Conservation (phyloP, 1,140 invertebrate species). For the Platyscapa corneri region DNA sequence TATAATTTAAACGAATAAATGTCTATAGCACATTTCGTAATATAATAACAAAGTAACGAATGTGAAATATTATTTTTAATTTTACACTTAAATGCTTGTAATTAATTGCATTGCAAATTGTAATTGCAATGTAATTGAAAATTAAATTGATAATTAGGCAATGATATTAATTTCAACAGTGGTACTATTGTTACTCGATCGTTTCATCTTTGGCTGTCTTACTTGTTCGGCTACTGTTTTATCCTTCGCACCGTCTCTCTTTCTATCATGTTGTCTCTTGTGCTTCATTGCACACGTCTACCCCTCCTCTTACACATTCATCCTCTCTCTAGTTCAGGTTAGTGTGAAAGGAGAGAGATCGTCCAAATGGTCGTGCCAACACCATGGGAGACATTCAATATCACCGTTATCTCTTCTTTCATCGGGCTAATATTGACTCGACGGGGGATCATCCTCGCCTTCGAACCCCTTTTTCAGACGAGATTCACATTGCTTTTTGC, state of each 20-base stretch:
- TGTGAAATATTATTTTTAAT: no score
- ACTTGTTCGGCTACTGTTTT: background rate
- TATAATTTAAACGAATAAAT: no score
- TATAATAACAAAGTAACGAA: no score
- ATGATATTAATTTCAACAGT: background rate
- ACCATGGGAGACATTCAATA: constrained; percentile 69
- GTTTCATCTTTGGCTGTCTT: background rate
- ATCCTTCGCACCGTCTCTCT: background rate
- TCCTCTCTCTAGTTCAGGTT: background rate
- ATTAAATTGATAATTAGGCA: background rate
- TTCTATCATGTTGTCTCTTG: constrained; percentile 1
- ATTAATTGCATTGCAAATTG: background rate
- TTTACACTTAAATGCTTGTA: no score
- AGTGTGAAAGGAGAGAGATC: background rate
- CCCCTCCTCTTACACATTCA: background rate
- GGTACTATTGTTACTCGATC: background rate
- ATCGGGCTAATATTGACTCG: constrained; percentile 70
- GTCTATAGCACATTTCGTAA: no score
- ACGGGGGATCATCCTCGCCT: constrained; percentile 47
- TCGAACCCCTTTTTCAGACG: constrained; percentile 29
- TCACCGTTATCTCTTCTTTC: constrained; percentile 68
- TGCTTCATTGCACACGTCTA: background rate
- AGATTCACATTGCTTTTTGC: constrained; percentile 8
- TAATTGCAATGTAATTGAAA: background rate
- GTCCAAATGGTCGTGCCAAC: constrained; percentile 34